Evolutionary conservation across 2,888 invertebrate species (phyloP), one percentile per base, ranked within the genome.

Genomic region (Drosophila acutilabella): DNA sequence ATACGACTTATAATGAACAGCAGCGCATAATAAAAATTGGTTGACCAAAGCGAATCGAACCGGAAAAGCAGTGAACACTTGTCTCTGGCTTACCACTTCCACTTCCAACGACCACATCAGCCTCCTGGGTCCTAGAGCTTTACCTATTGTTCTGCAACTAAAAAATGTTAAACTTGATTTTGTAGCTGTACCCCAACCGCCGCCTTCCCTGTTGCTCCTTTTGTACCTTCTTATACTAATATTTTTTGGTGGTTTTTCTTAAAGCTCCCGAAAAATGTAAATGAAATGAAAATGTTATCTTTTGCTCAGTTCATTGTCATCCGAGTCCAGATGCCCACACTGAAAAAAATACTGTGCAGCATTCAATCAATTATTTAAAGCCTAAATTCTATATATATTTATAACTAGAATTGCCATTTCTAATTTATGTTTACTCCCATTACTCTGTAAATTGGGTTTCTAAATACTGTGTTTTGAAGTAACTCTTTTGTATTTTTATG

Each of bases 101-200:
- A 23, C 30, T 14, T 13, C 16, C 42, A 36, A 36, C 36, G 11
- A 3, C 4, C 36, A 8, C 8, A 30, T 8, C 36, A 13, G 8
- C 36, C 36, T 13, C 13, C 13, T 4, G n/a, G 13, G 45, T 8
- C 33, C 26, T 20, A 44, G 33, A 59, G 30, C 48, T 41, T 50
- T 8, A 5, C 59, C 88, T 78, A 81, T 81, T 81, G 88, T 81
- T 81, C 85, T 84, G 65, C 20, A 36, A 48, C 38, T 52, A 47
- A 48, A 64, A 64, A 53, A 23, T 42, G 50, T 50, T 50, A 36
- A 42, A 38, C 41, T 47, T 42, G 36, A n/a, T 18, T 36, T 16
- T 41, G n/a, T 30, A 30, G 30, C 30, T 8, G 8, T 30, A 8
- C 7, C 30, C 30, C 8, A 26, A 1, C 26, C 11, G 2, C 36